Evolutionary conservation across 2,888 invertebrate species (phyloP), one percentile per base, ranked within the genome.

Genomic region (Rotaria sp.): DNA sequence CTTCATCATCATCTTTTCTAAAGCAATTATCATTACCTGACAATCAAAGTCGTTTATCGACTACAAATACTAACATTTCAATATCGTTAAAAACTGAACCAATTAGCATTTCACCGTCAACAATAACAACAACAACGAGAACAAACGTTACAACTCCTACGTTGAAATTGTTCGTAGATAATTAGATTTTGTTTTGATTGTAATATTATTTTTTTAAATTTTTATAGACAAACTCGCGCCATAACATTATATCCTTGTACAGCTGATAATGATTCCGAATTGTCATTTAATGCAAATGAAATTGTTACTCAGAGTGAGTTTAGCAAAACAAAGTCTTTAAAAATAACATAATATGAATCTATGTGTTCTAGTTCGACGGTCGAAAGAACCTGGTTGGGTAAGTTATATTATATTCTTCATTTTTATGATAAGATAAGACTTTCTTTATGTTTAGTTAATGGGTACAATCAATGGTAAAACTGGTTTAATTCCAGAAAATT

Each of bases 241-340:
- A 93, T 96, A 90, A 97, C 98, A 85, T 93, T 98, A 88, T 98
- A 97, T 92, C 95, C 96, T 85, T 98, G 98, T 91, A 93, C 96
- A 88, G 97, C 96, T 86, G 97, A 97, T 92, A 96, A 96, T 92
- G 96, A 96, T 90, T 95, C 96, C 88, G 98, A 98, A 93, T 93
- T 98, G 89, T 96, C 96, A 50, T 98, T 98, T 93, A 96, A 97
- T 93, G 96, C 97, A 88, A 97, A 98, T 93, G 96, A 97, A 93
- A 96, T 98, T 90, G 96, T 98, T 89, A 95, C 95, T 88, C 95
- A 97, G 93, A 96, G 97, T 96, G 92, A 93, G 92, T 90, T 85
- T 24, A 75, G 21, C 41, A 26, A 38, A 50, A 38, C 45, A 11
- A 45, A 8, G 13, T 45, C 8, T 45, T 11, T 8, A 45, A 45